A percentile compares a stretch with the other conserved stretches of the same genome.
Conservation (phyloP, 2,113 vertebrate genomes). For the Lanius collurio region DNA sequence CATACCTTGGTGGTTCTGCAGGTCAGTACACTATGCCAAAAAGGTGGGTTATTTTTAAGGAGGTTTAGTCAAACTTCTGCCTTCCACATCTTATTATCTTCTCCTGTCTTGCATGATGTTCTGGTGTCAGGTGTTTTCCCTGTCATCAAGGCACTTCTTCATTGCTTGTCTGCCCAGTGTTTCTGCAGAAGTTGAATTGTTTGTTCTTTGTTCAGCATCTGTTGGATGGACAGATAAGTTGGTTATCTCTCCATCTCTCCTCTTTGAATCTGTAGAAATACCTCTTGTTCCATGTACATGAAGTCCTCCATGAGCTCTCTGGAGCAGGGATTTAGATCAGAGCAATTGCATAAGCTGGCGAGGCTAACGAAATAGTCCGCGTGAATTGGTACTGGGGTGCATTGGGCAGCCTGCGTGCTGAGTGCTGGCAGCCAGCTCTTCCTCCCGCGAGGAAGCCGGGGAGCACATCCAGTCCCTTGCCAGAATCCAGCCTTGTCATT, state of each 20-base stretch:
- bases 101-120: neutral
- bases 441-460: rapidly evolving
- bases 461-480: neutral
- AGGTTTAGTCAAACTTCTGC: neutral
- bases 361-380: neutral
- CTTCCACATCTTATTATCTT: neutral
- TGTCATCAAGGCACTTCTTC: neutral
- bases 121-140: neutral
- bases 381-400: neutral
- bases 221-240: neutral
- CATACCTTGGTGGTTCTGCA: neutral
- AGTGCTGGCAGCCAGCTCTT: slow-evolving; percentile 3
- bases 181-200: neutral
- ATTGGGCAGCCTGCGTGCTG: neutral
- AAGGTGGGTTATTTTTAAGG: neutral
- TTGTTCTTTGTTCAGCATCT: neutral
- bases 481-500: neutral
- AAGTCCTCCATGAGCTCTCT: neutral
- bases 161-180: neutral
- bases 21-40: neutral
- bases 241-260: neutral
- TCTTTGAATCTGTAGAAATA: neutral
- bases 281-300: rapidly evolving
- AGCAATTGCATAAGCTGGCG: slow-evolving; percentile 36
- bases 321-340: neutral